These are phyloP conservation scores for Aythya baeri DNA, from an alignment of 2,113 vertebrate genomes.

Conservation along the genomic window DNA sequence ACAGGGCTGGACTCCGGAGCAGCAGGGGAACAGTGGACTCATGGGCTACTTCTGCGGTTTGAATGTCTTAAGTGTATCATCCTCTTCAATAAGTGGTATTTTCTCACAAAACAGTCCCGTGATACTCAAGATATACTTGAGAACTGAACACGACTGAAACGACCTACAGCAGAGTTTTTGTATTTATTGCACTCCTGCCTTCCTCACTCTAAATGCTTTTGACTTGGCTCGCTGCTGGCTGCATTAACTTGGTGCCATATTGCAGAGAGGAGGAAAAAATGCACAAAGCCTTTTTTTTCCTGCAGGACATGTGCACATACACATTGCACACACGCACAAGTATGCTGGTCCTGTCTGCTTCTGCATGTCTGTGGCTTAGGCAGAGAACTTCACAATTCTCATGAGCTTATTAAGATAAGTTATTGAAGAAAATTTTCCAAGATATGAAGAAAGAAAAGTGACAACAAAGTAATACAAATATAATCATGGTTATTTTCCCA, in stretches of 20 bases:
- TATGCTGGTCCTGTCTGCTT: fast-evolving
- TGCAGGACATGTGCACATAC: neutral
- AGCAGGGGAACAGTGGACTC: fast-evolving
- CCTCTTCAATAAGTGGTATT: neutral
- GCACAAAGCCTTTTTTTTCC: neutral
- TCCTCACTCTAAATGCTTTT: neutral
- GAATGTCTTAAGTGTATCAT: neutral
- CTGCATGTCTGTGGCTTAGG: neutral
- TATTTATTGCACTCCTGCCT: neutral
- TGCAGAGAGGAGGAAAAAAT: neutral
- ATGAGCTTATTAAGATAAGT: neutral
- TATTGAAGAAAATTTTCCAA: neutral
- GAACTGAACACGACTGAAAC: neutral
- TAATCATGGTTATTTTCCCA: neutral
- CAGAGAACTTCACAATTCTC: neutral
- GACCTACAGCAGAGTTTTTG: neutral
- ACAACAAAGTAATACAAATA: neutral
- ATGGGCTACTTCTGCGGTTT: neutral
- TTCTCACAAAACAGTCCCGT: neutral
- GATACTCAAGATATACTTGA: neutral
- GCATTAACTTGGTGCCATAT: neutral
- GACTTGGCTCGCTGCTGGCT: neutral
- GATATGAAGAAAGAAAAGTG: neutral
- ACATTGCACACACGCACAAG: fast-evolving
- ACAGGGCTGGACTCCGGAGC: neutral